Conservation (phyloP, 2,113 vertebrate genomes). For the Malurus alboscapulatus region DNA sequence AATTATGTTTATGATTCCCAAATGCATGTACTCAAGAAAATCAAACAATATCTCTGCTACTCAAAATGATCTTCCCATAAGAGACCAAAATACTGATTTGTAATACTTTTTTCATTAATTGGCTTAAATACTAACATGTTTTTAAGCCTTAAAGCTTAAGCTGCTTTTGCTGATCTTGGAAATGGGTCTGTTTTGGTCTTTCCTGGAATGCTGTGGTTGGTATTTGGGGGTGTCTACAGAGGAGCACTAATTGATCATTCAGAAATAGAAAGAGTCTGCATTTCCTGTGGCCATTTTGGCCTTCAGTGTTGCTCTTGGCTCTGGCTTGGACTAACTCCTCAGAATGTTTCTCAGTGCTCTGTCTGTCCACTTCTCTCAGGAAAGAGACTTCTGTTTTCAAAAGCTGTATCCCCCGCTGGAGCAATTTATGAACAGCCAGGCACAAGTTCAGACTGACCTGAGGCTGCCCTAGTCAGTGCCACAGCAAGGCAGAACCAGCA, state of each 20-base stretch:
- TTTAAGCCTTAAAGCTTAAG: not conserved
- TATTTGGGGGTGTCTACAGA: not conserved
- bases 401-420: not conserved
- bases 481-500: not conserved
- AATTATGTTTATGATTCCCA: constrained; percentile 66
- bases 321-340: not conserved
- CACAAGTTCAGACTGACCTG: not conserved
- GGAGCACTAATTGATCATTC: not conserved
- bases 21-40: constrained; percentile 58
- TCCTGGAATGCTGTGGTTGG: not conserved
- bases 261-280: not conserved
- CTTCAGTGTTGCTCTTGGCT: not conserved
- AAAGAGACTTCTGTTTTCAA: not conserved
- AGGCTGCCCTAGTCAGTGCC: not conserved
- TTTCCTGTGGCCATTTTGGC: not conserved
- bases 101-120: constrained; percentile 13
- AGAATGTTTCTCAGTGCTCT: not conserved
- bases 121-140: not conserved
- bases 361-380: not conserved
- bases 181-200: not conserved
- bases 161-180: not conserved
- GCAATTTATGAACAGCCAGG: not conserved
- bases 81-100: constrained; percentile 55
- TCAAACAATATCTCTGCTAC: constrained; percentile 50
- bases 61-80: constrained; percentile 20